These are phyloP conservation scores for Aldabrachelys gigantea DNA, from an alignment of 2,113 vertebrate genomes.

Conservation along the genomic window DNA sequence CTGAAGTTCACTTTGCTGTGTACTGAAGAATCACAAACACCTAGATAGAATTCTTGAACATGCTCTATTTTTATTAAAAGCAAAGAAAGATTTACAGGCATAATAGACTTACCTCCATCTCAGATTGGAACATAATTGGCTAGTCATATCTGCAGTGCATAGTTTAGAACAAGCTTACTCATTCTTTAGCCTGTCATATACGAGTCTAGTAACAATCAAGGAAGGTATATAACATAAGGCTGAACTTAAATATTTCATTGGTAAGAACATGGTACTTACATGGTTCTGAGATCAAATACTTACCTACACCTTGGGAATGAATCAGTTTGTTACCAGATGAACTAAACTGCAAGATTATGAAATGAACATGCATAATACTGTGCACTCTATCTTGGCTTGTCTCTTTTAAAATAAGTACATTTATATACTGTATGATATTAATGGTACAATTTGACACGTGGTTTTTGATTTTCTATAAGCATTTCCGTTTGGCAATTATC, in stretches of 20 bases:
- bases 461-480: slow-evolving; percentile 10
- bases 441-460: not conserved
- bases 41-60: not conserved
- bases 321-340: not conserved
- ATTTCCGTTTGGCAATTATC: not conserved
- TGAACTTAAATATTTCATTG: not conserved
- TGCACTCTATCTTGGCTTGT: not conserved
- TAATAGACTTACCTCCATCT: not conserved
- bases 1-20: not conserved
- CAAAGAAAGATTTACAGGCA: not conserved
- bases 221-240: not conserved
- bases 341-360: not conserved
- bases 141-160: not conserved
- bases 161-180: not conserved
- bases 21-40: not conserved
- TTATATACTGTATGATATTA: not conserved
- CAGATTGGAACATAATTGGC: not conserved
- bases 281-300: not conserved
- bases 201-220: not conserved
- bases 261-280: not conserved
- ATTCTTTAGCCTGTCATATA: not conserved
- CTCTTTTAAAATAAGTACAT: not conserved
- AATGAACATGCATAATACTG: not conserved
- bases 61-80: not conserved
- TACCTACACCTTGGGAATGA: not conserved